Evolutionary conservation across 1,140 invertebrate genomes (phyloP).

Genomic region (Heliconius hermathena): DNA sequence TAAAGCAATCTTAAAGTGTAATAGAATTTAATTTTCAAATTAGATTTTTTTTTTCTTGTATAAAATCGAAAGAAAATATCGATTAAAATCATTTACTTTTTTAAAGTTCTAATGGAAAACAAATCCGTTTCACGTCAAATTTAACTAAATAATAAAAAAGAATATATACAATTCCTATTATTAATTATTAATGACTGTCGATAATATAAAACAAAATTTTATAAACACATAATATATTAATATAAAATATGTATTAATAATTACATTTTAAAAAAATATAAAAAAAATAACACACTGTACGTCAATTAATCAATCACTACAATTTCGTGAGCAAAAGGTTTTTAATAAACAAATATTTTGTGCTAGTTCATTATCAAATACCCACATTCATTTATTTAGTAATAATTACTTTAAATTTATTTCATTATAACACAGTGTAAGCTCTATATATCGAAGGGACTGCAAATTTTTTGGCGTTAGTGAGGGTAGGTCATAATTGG

Average conservation of each 20-base stretch:
- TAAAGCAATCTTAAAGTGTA: too few species aligned
- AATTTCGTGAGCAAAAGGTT: neutral
- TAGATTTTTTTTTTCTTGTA: too few species aligned
- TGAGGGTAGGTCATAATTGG: too few species aligned
- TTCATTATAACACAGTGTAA: neutral
- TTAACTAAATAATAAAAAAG: neutral
- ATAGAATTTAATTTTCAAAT: too few species aligned
- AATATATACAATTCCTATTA: neutral
- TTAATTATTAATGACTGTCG: constrained; percentile 9
- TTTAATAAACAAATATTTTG: constrained; percentile 1
- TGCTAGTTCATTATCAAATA: constrained; percentile 4
- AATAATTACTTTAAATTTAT: neutral
- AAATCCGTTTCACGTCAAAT: neutral
- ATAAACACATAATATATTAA: neutral
- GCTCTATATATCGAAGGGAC: too few species aligned
- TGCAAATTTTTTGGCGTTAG: too few species aligned
- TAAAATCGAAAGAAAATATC: neutral
- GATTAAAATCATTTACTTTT: neutral
- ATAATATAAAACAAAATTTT: neutral
- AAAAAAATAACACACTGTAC: neutral
- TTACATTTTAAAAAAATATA: neutral
- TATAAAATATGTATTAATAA: neutral
- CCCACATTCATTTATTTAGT: constrained; percentile 3
- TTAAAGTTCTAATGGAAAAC: neutral
- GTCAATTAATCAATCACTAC: neutral